phyloP scores from a whole-genome alignment of 2,888 invertebrate genomes.

The Catocala sponsa region DNA sequence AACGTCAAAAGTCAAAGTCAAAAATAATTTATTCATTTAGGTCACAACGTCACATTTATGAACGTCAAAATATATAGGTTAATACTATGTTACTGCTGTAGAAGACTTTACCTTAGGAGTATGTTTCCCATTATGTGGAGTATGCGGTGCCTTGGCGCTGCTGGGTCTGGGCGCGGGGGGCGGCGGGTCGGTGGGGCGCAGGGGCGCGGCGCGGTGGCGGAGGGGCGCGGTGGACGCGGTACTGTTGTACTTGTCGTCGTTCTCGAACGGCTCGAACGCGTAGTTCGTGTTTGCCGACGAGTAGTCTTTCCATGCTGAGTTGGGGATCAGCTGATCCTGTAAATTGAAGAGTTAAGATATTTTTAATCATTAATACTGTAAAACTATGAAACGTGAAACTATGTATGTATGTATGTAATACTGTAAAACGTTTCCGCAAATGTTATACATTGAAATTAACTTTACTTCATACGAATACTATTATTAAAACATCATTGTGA shows the following conservation, averaged over 20 bases:
- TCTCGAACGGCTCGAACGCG: slow-evolving; percentile 96
- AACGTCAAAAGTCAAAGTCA: too few species aligned
- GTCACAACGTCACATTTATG: too few species aligned
- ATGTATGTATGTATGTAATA: too few species aligned
- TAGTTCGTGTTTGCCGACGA: slow-evolving; percentile 95
- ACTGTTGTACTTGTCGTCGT: slow-evolving; percentile 90
- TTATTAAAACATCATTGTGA: too few species aligned
- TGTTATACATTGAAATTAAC: too few species aligned
- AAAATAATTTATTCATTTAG: too few species aligned
- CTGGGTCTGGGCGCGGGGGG: slow-evolving; percentile 44
- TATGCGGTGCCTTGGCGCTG: slow-evolving; percentile 51
- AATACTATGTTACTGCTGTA: too few species aligned
- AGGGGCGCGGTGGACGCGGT: slow-evolving; percentile 66
- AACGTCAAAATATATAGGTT: too few species aligned
- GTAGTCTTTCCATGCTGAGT: slow-evolving; percentile 96
- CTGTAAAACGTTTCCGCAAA: too few species aligned
- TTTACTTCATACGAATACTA: too few species aligned
- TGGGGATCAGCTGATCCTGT: slow-evolving; percentile 94
- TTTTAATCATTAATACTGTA: not conserved
- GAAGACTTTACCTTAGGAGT: slow-evolving; percentile 10
- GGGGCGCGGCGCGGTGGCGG: slow-evolving; percentile 38
- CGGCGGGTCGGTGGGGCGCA: slow-evolving; percentile 63
- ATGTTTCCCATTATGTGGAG: not conserved
- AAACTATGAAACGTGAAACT: too few species aligned
- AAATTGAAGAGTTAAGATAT: slow-evolving; percentile 4